Percentiles rank a stretch among this genome's conserved stretches.
These are phyloP conservation scores for Coleophora flavipennella DNA, from an alignment of 2,888 invertebrate genomes.

Conservation along the genomic window DNA sequence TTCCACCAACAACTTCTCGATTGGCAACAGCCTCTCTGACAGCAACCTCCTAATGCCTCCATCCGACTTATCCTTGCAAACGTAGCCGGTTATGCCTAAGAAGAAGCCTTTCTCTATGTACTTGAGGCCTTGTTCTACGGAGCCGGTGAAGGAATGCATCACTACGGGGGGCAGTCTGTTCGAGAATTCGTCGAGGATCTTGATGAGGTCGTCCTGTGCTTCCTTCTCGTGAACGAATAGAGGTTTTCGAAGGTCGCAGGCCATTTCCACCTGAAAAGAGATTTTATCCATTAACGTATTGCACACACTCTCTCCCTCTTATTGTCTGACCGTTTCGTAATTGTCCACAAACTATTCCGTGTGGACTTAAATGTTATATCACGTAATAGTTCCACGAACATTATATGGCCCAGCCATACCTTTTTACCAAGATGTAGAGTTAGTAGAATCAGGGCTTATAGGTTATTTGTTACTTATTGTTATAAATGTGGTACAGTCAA, in stretches of 20 bases:
- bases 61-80: slow-evolving; percentile 94
- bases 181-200: slow-evolving; percentile 72
- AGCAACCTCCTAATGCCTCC: slow-evolving; percentile 89
- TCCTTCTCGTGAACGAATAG: slow-evolving; percentile 93
- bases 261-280: slow-evolving; percentile 80
- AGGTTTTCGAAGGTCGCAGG: slow-evolving; percentile 89
- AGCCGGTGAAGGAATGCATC: slow-evolving; percentile 93
- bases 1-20: slow-evolving; percentile 90
- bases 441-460: too few relatives aligned
- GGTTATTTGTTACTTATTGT: too few relatives aligned
- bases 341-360: too few relatives aligned
- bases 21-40: slow-evolving; percentile 83
- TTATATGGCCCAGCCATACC: too few relatives aligned
- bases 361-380: too few relatives aligned
- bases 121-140: slow-evolving; percentile 82
- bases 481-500: too few relatives aligned
- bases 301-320: too few relatives aligned
- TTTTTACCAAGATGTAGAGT: too few relatives aligned
- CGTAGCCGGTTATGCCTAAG: slow-evolving; percentile 82
- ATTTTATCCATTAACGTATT: not conserved
- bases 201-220: slow-evolving; percentile 88
- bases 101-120: slow-evolving; percentile 91
- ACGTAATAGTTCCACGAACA: too few relatives aligned
- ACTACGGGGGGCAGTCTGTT: slow-evolving; percentile 83
- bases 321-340: too few relatives aligned